Base-by-base conservation (phyloP, 2,888 invertebrate genomes). In the Chesias legatella region DNA sequence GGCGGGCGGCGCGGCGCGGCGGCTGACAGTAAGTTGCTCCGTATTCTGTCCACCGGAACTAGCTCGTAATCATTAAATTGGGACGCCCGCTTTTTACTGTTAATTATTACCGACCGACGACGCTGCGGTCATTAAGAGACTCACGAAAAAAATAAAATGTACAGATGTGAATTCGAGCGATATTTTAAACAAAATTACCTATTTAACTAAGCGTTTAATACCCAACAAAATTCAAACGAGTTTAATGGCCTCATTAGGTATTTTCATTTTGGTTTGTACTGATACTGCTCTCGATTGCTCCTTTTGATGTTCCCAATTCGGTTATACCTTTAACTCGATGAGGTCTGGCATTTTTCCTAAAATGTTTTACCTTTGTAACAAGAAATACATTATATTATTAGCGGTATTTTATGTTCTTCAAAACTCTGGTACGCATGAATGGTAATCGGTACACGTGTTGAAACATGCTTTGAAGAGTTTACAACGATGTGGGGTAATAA, bases 51-150 rank as follows among this genome's bases (percentile, higher is more conserved):
- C 70, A 66, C 76, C 79, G 81, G 81, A 83, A 83, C 73, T 76
- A 65, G 67, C 70, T 79, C 71, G 77, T 81, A 80, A 79, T 68
- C 70, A 77, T 77, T 73, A 79, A 81, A 79, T 80, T 79, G 77
- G 78, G 76, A 63, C 68, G 67, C 62, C 61, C 62, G 60, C 71
- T 67, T 73, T 76, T 70, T 68, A 73, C 68, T 71, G 73, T 77
- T 79, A 75, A 79, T 82, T 81, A 76, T 70, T 68, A 58, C 64
- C 57, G 57, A 63, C 64, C 58, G 41, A 43, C 51, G 48, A 37
- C 58, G 53, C 56, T 62, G 59, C 48, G 60, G 58, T 65, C 65
- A 68, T 79, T 77, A 75, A 73, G 65, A 58, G 60, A 66, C 58
- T 61, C 64, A 63, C 62, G 66, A 78, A 72, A 73, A 73, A 73